Evolutionary conservation across 2,797 vertebrate genomes (phyloP).

Genomic region (Zalophus californianus): DNA sequence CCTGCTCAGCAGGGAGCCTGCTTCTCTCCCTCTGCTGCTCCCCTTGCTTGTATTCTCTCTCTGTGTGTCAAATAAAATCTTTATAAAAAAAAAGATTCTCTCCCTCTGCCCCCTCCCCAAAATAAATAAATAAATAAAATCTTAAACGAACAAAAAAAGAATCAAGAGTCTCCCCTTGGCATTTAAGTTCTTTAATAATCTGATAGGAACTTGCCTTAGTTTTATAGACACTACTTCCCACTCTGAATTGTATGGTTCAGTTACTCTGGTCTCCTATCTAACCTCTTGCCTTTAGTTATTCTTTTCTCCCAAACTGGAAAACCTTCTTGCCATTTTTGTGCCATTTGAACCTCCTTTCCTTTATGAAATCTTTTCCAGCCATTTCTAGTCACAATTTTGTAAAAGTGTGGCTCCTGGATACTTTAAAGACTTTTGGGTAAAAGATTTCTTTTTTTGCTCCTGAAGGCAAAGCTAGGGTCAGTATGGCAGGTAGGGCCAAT

Average conservation of each 20-base stretch:
- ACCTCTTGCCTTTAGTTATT: not conserved
- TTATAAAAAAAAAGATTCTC: not conserved
- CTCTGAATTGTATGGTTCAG: not conserved
- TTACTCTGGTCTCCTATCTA: not conserved
- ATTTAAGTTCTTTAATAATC: constrained; percentile 43
- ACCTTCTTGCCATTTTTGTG: not conserved
- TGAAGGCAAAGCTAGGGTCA: not conserved
- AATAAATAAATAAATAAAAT: not conserved
- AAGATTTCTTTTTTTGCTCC: constrained; percentile 5
- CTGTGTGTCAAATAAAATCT: no score
- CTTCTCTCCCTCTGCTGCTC: no score
- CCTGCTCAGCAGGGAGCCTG: no score
- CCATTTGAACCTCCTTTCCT: not conserved
- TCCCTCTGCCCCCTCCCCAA: not conserved
- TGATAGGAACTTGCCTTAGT: not conserved
- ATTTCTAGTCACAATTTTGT: constrained; percentile 2
- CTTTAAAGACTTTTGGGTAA: constrained; percentile 3
- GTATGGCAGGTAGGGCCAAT: not conserved
- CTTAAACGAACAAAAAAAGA: not conserved
- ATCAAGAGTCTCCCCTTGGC: not conserved
- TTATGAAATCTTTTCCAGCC: not conserved
- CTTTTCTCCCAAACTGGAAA: not conserved
- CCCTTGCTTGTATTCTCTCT: no score
- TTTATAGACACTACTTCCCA: not conserved
- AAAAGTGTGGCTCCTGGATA: not conserved